phyloP scores from a whole-genome alignment of 2,113 vertebrate species.

The Oncorhynchus keta region DNA sequence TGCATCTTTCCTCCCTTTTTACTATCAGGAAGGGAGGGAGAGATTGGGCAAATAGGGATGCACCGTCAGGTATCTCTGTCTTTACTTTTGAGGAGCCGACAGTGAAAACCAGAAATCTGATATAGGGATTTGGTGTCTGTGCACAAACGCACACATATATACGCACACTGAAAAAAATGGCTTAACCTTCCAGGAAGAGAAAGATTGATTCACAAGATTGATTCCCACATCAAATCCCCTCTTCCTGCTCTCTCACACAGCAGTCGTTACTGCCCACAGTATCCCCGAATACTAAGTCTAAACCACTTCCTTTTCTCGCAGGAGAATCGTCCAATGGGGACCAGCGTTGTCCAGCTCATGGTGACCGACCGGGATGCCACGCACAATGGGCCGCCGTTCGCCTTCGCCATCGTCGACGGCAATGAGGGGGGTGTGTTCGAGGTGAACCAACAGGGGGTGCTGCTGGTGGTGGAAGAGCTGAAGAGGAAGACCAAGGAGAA shows the following conservation, averaged over 20 bases:
- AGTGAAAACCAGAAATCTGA: not conserved
- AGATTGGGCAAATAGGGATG: not conserved
- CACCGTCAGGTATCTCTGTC: not conserved
- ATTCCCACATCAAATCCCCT: slow-evolving; percentile 8
- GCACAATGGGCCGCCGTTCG: slow-evolving; percentile 94
- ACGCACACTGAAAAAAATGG: not conserved
- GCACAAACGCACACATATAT: not conserved
- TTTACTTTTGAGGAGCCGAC: not conserved
- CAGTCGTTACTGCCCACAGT: not conserved
- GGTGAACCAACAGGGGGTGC: slow-evolving; percentile 81
- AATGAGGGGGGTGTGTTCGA: slow-evolving; percentile 82
- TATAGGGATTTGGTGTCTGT: not conserved
- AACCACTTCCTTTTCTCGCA: slow-evolving; percentile 48
- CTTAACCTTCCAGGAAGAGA: slow-evolving; percentile 17
- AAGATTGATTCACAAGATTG: slow-evolving; percentile 8
- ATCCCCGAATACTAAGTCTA: not conserved
- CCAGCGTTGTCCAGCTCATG: slow-evolving; percentile 83
- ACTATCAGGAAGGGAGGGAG: not conserved
- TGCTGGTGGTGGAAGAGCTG: slow-evolving; percentile 75
- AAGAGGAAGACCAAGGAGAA: slow-evolving; percentile 80
- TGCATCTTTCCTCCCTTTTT: no score
- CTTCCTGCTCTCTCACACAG: slow-evolving; percentile 23
- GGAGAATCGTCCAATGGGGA: slow-evolving; percentile 91
- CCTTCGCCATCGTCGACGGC: slow-evolving; percentile 82
- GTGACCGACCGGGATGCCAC: slow-evolving; percentile 92